A percentile compares a stretch with the other conserved stretches of the same genome.
Evolutionary conservation across 2,797 vertebrate genomes (phyloP).

Genomic region (Cryptoblepharus egeriae): DNA sequence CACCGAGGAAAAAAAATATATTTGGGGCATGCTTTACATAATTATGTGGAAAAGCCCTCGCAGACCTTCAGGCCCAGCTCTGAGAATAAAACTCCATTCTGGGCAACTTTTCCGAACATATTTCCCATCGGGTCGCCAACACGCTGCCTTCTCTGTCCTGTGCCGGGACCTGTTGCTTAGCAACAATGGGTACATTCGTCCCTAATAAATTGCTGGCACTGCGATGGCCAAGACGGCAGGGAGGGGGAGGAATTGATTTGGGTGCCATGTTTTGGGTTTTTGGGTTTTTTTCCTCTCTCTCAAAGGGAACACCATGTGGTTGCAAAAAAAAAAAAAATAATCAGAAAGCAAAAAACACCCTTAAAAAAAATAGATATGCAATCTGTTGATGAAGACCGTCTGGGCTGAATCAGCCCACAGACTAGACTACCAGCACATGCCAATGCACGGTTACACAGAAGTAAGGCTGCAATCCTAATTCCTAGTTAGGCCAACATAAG

Average conservation of each 20-base stretch:
- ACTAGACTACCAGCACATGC: background rate
- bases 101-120: constrained; percentile 35
- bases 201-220: constrained; percentile 68
- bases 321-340: background rate
- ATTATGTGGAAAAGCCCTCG: constrained; percentile 10
- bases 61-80: constrained; percentile 13
- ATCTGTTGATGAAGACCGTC: constrained; percentile 20
- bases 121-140: constrained; percentile 21
- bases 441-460: too few species aligned
- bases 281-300: background rate
- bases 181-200: constrained; percentile 66
- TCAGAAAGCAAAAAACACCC: background rate
- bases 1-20: background rate
- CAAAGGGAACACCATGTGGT: constrained; percentile 16
- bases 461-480: too few species aligned
- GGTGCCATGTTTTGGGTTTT: background rate
- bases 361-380: constrained; percentile 3
- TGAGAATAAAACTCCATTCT: constrained; percentile 17
- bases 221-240: constrained; percentile 25
- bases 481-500: too few species aligned
- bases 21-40: constrained; percentile 39
- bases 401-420: constrained; percentile 26
- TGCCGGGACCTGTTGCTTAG: constrained; percentile 75
- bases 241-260: constrained; percentile 12
- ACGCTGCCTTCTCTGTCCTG: constrained; percentile 51